Evolutionary conservation across 2,113 vertebrate species (phyloP).

Genomic region (Cercocebus atys): DNA sequence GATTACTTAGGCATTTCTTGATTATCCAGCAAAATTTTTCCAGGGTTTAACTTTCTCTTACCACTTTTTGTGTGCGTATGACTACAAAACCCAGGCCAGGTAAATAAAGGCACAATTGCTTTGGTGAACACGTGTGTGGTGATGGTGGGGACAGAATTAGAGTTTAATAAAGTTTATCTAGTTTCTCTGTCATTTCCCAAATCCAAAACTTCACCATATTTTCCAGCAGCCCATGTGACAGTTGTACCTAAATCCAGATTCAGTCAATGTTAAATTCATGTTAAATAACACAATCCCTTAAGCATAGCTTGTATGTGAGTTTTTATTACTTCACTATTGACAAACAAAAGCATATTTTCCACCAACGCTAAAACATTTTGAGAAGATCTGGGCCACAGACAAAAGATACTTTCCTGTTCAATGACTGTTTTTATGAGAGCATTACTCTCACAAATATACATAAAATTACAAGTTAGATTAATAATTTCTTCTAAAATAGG

Average conservation of each 20-base stretch:
- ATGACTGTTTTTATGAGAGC: constrained; percentile 23
- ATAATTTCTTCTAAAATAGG: constrained; percentile 30
- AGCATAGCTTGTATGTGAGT: neutral
- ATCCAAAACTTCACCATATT: neutral
- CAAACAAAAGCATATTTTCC: constrained; percentile 55
- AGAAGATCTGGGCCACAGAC: neutral
- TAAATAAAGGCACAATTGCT: neutral
- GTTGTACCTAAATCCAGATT: constrained; percentile 42
- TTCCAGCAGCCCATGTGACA: constrained; percentile 39
- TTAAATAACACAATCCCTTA: neutral
- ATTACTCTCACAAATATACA: constrained; percentile 39
- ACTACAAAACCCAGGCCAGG: neutral
- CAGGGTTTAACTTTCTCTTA: neutral
- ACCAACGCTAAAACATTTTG: neutral
- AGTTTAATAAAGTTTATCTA: constrained; percentile 33
- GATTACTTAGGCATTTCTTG: neutral
- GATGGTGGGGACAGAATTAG: neutral
- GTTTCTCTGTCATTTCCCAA: constrained; percentile 47
- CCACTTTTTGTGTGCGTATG: neutral
- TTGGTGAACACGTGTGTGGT: neutral
- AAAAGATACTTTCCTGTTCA: neutral
- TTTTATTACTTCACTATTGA: neutral
- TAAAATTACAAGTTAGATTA: constrained; percentile 62
- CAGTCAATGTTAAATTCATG: constrained; percentile 3
- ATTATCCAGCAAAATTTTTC: neutral